Conservation (phyloP, 2,113 vertebrate genomes). For the Indri indri region DNA sequence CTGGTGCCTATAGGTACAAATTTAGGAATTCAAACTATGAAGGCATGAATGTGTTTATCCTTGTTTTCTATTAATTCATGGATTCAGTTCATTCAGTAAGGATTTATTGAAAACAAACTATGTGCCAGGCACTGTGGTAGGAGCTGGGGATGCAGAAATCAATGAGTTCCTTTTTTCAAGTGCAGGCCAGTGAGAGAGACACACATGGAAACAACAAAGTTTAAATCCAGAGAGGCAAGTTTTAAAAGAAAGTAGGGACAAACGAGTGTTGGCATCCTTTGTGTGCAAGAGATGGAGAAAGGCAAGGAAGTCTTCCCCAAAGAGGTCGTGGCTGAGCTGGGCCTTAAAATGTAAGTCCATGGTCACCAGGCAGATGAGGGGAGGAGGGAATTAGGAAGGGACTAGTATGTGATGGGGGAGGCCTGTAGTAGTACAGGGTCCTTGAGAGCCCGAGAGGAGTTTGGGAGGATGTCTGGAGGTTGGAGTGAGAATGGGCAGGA, state of each 20-base stretch:
- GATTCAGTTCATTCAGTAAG: slow-evolving; percentile 3
- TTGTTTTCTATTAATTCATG: background rate
- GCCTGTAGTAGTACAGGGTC: background rate
- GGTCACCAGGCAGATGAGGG: background rate
- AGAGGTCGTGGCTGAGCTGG: background rate
- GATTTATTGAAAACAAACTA: background rate
- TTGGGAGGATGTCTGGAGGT: background rate
- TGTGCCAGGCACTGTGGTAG: background rate
- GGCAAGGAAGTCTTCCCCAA: background rate
- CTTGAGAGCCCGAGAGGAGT: rapidly evolving
- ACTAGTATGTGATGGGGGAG: background rate
- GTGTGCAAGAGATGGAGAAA: background rate
- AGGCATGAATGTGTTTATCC: background rate
- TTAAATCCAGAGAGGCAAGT: background rate
- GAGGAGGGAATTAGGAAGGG: background rate
- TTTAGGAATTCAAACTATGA: background rate
- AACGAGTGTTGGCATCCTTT: background rate
- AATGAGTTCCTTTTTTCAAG: background rate
- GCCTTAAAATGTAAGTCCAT: background rate
- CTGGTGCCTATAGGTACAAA: background rate
- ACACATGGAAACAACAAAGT: background rate
- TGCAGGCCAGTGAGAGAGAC: background rate
- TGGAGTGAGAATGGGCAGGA: background rate
- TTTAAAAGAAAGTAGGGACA: background rate
- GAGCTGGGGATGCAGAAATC: background rate